Percentiles rank a stretch among this genome's conserved stretches.
Conservation (phyloP, 2,113 vertebrate genomes). For the Gnathonemus longibarbis region DNA sequence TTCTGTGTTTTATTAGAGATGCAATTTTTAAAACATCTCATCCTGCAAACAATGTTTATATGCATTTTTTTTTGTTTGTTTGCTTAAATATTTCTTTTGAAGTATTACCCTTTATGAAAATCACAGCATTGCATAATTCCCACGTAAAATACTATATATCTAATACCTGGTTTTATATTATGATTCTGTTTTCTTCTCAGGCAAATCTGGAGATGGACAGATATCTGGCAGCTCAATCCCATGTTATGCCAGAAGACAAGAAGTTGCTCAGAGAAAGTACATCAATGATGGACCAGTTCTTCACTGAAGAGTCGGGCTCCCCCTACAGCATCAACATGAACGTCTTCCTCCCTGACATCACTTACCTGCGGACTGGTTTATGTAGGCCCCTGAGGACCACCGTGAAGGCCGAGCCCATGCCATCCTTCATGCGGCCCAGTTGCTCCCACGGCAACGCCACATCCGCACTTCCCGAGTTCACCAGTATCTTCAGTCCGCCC, state of each 20-base stretch:
- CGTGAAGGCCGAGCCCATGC: slow-evolving; percentile 74
- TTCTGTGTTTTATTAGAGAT: neutral
- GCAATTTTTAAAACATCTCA: neutral
- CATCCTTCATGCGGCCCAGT: slow-evolving; percentile 70
- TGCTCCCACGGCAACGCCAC: slow-evolving; percentile 59
- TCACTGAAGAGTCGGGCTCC: slow-evolving; percentile 73
- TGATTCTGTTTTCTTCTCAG: slow-evolving; percentile 53
- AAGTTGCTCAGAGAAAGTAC: slow-evolving; percentile 75
- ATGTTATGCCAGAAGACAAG: slow-evolving; percentile 67
- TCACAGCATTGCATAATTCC: neutral
- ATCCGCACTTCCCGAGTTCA: slow-evolving; percentile 74
- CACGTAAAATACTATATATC: neutral
- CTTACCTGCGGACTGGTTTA: slow-evolving; percentile 80
- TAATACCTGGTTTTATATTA: slow-evolving; percentile 25
- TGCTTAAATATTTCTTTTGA: neutral
- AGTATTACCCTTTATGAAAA: neutral
- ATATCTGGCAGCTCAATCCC: slow-evolving; percentile 70
- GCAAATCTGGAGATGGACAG: slow-evolving; percentile 91
- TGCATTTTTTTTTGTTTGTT: neutral
- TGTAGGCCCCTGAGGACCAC: slow-evolving; percentile 75
- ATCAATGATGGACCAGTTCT: slow-evolving; percentile 80
- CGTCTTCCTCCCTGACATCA: slow-evolving; percentile 81
- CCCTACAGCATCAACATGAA: slow-evolving; percentile 96
- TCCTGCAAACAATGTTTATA: neutral
- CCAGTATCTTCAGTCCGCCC: slow-evolving; percentile 73